phyloP scores from a whole-genome alignment of 2,113 vertebrate genomes.

The Polyodon spathula region DNA sequence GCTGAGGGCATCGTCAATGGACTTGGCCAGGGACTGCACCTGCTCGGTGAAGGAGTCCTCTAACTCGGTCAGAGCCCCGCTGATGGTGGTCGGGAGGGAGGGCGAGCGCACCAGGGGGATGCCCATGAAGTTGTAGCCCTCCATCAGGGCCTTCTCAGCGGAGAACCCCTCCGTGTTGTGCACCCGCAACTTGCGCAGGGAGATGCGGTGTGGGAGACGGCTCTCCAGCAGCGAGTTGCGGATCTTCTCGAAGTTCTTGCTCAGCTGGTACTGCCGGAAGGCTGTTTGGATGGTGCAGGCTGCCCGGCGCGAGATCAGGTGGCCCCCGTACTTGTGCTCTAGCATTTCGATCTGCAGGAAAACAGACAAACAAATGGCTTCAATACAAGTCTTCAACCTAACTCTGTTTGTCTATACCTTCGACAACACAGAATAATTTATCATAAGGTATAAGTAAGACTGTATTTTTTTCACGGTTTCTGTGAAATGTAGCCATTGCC shows the following conservation, averaged over 20 bases:
- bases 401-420: too few relatives aligned
- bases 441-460: too few relatives aligned
- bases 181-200: constrained; percentile 77
- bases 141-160: constrained; percentile 78
- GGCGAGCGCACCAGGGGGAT: constrained; percentile 82
- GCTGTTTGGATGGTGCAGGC: constrained; percentile 96
- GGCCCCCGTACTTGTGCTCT: constrained; percentile 95
- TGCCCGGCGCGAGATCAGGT: constrained; percentile 84
- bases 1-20: constrained; percentile 91
- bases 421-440: too few relatives aligned
- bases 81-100: constrained; percentile 73
- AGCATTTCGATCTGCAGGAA: constrained; percentile 86
- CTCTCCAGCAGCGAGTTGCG: constrained; percentile 93
- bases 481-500: too few relatives aligned
- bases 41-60: constrained; percentile 96
- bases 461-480: too few relatives aligned
- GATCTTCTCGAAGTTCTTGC: constrained; percentile 98
- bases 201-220: constrained; percentile 86
- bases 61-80: constrained; percentile 79
- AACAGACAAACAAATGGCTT: not conserved
- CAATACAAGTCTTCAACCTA: not conserved
- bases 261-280: constrained; percentile 97
- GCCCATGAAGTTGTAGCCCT: constrained; percentile 78
- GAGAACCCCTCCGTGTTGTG: constrained; percentile 82
- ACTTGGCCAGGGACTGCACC: constrained; percentile 92